Percentiles rank a stretch among this genome's conserved stretches.
phyloP scores from a whole-genome alignment of 2,113 vertebrate genomes.

The Falco punctatus region DNA sequence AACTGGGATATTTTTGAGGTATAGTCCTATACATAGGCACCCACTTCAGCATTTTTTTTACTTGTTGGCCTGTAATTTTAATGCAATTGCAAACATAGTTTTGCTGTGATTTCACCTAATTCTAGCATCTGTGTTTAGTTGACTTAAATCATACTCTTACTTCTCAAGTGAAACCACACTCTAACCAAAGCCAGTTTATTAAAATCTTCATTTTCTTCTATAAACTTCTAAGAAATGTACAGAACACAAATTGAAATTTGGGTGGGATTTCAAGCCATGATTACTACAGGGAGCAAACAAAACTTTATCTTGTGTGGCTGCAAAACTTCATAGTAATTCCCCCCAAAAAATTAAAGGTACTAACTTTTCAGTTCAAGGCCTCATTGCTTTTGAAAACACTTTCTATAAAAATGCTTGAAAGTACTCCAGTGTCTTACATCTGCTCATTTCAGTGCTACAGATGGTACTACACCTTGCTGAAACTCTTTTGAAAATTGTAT shows the following conservation, averaged over 20 bases:
- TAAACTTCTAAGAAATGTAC: not conserved
- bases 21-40: not conserved
- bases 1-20: not conserved
- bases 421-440: not conserved
- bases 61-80: slow-evolving; percentile 24
- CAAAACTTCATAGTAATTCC: not conserved
- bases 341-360: not conserved
- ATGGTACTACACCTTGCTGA: not conserved
- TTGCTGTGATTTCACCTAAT: slow-evolving; percentile 30
- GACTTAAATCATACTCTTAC: slow-evolving; percentile 19
- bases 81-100: slow-evolving; percentile 23
- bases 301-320: not conserved
- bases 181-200: not conserved
- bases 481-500: not conserved
- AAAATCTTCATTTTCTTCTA: not conserved
- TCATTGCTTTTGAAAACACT: not conserved
- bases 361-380: not conserved
- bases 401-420: not conserved
- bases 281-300: not conserved
- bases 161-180: slow-evolving; percentile 33
- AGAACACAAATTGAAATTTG: not conserved
- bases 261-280: not conserved
- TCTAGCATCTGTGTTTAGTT: slow-evolving; percentile 36
- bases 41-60: not conserved
- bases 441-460: not conserved